Base-by-base conservation (phyloP, 1,140 invertebrate genomes). In the Lamellibrachia luymesi region DNA sequence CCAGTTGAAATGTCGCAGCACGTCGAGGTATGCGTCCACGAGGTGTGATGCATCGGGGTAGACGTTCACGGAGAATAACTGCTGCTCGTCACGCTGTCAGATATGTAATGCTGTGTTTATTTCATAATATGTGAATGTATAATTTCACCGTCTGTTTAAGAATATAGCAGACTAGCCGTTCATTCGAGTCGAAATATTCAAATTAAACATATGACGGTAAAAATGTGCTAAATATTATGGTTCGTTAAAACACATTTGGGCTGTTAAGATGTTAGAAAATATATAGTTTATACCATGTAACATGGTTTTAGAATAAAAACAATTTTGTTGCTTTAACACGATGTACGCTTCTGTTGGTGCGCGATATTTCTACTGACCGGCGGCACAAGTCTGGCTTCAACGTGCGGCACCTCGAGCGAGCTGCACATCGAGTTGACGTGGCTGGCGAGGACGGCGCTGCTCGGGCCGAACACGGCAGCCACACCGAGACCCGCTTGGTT, bases 361-460 rank as follows among this genome's bases (percentile, higher is more conserved):
- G 2, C 13, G 13, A 22, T 22, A 8, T 17, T 13, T 91, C 91
- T 27, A 80, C 64, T 17, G 64, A 80, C 64, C 64, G 13, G 64
- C 1, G 90, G 90, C 25, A 50, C 92, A 95, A 97, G 95, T 93
- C 98, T 96, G 7, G 98, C 97, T 95, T 98, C 98, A 51, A 99
- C 96, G 95, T 99, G 98, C 7, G 98, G 98, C 6, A 99, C 98
- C 95, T 99, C 98, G 94, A 98, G 95, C 1, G 98, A 97, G 95
- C 98, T 98, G 95, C 98, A 98, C 95, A 99, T 98, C 52, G 98
- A 98, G 96, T 98, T 98, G 92, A 99, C 97, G 95, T 98, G 98
- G 0, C 97, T 97, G 1, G 98, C 98, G 6, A 99, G 96, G 27
- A 98, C 96, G 2, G 98, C 97, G 95, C 98, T 98, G 5, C 97